A percentile compares a stretch with the other conserved stretches of the same genome.
Conservation (phyloP, 2,797 vertebrate genomes). For the Heterohyrax brucei region DNA sequence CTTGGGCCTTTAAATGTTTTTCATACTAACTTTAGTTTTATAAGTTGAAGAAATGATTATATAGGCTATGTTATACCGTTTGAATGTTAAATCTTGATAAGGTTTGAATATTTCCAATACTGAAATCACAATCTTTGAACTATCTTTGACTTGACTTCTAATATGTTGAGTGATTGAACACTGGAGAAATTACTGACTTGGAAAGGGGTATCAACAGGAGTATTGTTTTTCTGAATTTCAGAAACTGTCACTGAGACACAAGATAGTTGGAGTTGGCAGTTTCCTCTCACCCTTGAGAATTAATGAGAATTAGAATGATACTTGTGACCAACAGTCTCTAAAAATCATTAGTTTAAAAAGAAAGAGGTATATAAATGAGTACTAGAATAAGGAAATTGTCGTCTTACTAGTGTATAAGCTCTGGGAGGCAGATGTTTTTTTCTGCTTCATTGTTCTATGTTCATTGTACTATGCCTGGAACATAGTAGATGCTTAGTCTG, state of each 20-base stretch:
- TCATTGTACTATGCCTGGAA: too few species aligned
- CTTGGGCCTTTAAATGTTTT: not conserved
- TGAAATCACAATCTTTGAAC: slow-evolving; percentile 15
- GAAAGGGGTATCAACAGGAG: not conserved
- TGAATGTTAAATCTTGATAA: slow-evolving; percentile 76
- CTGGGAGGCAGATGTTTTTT: not conserved
- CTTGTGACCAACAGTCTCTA: not conserved
- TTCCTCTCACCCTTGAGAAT: slow-evolving; percentile 29
- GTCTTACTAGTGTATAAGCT: not conserved
- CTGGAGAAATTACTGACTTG: slow-evolving; percentile 13
- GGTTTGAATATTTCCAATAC: slow-evolving; percentile 37
- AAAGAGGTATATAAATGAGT: not conserved
- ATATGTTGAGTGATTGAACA: slow-evolving; percentile 21
- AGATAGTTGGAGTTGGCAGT: not conserved
- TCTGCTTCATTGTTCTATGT: slow-evolving; percentile 15
- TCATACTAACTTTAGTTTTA: not conserved
- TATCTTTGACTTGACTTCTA: slow-evolving; percentile 52
- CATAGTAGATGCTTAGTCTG: not conserved
- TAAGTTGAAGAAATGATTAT: slow-evolving; percentile 17
- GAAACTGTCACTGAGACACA: not conserved
- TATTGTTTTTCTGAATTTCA: slow-evolving; percentile 32
- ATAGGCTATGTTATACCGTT: not conserved
- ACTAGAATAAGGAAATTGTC: slow-evolving; percentile 17
- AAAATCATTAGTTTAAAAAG: slow-evolving; percentile 47
- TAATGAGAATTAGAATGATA: slow-evolving; percentile 37